These are phyloP conservation scores for Alces alces DNA, from an alignment of 2,113 vertebrate species.

Conservation along the genomic window DNA sequence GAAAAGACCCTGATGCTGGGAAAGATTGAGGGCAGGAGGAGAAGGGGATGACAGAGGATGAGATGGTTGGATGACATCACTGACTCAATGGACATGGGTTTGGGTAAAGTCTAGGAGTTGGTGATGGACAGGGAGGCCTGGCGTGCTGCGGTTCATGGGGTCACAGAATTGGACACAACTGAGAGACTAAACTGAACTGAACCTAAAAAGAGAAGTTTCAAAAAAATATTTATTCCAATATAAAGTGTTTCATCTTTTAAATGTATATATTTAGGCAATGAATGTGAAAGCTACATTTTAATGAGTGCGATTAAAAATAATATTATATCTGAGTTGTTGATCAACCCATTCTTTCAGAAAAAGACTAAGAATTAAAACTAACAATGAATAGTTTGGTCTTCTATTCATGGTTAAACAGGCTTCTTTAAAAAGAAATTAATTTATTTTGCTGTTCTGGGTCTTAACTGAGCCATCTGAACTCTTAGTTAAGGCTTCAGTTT, in stretches of 20 bases:
- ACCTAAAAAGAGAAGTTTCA: background rate
- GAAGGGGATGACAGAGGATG: rapidly evolving
- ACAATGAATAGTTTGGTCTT: background rate
- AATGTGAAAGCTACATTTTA: background rate
- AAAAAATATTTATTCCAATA: background rate
- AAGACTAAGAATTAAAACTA: background rate
- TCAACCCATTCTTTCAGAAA: background rate
- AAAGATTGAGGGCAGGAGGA: background rate
- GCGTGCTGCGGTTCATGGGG: rapidly evolving
- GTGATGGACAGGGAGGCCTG: background rate
- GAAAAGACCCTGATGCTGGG: background rate
- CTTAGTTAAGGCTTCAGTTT: background rate
- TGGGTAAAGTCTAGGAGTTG: background rate
- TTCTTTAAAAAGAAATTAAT: background rate
- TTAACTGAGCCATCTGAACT: background rate
- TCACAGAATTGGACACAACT: rapidly evolving
- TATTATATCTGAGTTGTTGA: background rate
- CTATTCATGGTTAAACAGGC: background rate
- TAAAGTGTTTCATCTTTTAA: background rate
- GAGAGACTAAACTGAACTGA: background rate
- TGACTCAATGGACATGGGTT: background rate
- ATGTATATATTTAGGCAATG: background rate
- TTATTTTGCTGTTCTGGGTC: background rate
- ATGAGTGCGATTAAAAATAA: background rate
- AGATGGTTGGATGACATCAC: background rate